Base-by-base conservation (phyloP, 2,797 vertebrate species). In the Xyrichtys novacula region DNA sequence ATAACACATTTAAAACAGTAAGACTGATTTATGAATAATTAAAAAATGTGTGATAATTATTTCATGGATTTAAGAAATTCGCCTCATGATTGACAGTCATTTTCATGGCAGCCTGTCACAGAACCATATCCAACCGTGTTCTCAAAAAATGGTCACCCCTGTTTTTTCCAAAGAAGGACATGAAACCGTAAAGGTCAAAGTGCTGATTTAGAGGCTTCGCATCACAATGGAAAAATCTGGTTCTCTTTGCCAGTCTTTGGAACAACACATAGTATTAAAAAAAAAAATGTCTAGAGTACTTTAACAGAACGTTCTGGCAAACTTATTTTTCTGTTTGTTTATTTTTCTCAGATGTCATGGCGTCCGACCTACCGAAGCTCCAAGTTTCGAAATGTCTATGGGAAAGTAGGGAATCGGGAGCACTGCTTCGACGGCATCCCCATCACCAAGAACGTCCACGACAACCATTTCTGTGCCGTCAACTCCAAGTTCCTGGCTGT, bases 361-460 rank as follows among this genome's bases (percentile, higher is more conserved):
- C 96, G 98, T 71, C 97, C 98, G 42, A 97, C 96, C 60, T 99
- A 98, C 94, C 97, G 97, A 94, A 97, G 95, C 95, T 99, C 98
- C 94, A 99, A 99, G 93, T 99, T 99, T 94, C 96, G 97, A 91
- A 99, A 99, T 0, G 98, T 99, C 47, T 99, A 99, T 0, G 98
- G 98, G 60, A 99, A 99, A 90, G 96, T 95, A 65, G 96, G 93
- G 62, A 98, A 95, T 91, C 87, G 97, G 91, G 98, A 99, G 92
- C 95, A 96, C 85, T 98, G 97, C 95, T 99, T 95, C 20, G 98
- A 99, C 0, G 96, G 97, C 1, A 88, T 99, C 57, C 96, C 98
- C 71, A 98, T 99, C 92, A 99, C 97, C 91, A 98, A 97, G 93
- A 99, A 99, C 0, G 98, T 99, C 70, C 97, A 99, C 3, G 98